These are phyloP conservation scores for Ennomos fuscantarius DNA, from an alignment of 2,888 invertebrate species.

Conservation along the genomic window DNA sequence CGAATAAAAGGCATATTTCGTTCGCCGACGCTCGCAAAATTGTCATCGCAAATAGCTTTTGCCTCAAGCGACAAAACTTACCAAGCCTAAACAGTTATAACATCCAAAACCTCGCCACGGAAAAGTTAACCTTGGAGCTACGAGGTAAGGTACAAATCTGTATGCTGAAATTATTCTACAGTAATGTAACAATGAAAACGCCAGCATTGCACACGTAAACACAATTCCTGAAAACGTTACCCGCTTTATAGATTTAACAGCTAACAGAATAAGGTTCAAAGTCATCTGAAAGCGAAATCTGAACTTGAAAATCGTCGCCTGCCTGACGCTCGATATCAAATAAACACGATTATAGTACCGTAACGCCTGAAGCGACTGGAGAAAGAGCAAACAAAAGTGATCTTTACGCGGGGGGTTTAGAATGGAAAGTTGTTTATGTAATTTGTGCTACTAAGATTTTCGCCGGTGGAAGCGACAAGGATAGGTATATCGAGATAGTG, in stretches of 20 bases:
- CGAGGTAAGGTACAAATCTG: conserved; percentile 41
- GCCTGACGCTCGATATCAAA: conserved; percentile 85
- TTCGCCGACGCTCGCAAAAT: conserved; percentile 82
- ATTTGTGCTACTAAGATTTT: conserved; percentile 71
- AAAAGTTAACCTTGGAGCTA: conserved; percentile 38
- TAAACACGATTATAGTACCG: conserved; percentile 67
- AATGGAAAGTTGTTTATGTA: conserved; percentile 56
- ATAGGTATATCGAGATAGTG: conserved; percentile 60
- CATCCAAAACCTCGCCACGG: conserved; percentile 36
- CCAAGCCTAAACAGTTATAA: conserved; percentile 50
- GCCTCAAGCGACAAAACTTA: conserved; percentile 62
- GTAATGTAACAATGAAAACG: conserved; percentile 83
- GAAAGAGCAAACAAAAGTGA: conserved; percentile 49
- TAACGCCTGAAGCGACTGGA: conserved; percentile 68
- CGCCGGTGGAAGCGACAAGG: conserved; percentile 80
- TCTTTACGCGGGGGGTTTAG: conserved; percentile 51
- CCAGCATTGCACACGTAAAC: conserved; percentile 83
- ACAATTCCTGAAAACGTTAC: conserved; percentile 68
- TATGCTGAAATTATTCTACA: conserved; percentile 40
- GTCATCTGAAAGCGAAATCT: conserved; percentile 75
- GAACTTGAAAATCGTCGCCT: conserved; percentile 85
- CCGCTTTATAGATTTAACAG: conserved; percentile 64
- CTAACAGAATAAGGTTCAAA: conserved; percentile 71
- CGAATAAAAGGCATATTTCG: conserved; percentile 85
- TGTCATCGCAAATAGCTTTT: conserved; percentile 85